phyloP scores from a whole-genome alignment of 1,140 invertebrate genomes.

The Rhynchophorus ferrugineus region DNA sequence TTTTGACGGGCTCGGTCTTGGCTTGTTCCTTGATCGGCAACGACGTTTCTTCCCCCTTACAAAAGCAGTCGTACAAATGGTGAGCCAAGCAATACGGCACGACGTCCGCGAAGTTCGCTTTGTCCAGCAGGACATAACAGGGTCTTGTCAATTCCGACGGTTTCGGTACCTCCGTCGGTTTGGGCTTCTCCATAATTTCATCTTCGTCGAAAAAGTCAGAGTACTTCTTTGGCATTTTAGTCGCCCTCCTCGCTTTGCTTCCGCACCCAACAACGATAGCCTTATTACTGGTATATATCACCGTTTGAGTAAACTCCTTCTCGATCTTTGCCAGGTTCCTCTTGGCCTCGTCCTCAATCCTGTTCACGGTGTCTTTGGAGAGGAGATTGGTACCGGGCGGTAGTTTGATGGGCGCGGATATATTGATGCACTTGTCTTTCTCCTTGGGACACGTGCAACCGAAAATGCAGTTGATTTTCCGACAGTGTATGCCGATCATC shows the following conservation, averaged over 20 bases:
- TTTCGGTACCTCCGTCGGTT: constrained; percentile 4
- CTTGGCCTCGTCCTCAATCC: constrained; percentile 40
- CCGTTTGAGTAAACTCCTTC: constrained; percentile 42
- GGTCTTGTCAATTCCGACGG: constrained; percentile 1
- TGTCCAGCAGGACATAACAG: constrained; percentile 26
- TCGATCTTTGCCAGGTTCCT: constrained; percentile 40
- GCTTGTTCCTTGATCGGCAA: background rate
- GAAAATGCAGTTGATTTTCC: constrained; percentile 42
- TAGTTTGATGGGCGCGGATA: constrained; percentile 7
- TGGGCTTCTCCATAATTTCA: background rate
- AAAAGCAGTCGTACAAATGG: constrained; percentile 36
- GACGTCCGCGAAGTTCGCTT: constrained; percentile 29
- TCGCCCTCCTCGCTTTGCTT: constrained; percentile 32
- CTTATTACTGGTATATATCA: constrained; percentile 40
- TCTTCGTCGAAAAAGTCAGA: constrained; percentile 35
- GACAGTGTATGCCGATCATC: constrained; percentile 39
- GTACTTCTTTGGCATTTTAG: constrained; percentile 38
- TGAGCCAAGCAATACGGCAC: constrained; percentile 38
- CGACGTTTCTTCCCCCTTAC: constrained; percentile 17
- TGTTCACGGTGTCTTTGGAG: constrained; percentile 33
- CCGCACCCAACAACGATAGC: constrained; percentile 39
- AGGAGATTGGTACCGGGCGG: constrained; percentile 25
- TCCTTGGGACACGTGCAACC: constrained; percentile 38
- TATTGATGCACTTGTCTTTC: constrained; percentile 6
- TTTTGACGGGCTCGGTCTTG: background rate